Conservation (phyloP, 30 jellyfish, hydroid and myxozoan genomes). For the Pelagia noctiluca region DNA sequence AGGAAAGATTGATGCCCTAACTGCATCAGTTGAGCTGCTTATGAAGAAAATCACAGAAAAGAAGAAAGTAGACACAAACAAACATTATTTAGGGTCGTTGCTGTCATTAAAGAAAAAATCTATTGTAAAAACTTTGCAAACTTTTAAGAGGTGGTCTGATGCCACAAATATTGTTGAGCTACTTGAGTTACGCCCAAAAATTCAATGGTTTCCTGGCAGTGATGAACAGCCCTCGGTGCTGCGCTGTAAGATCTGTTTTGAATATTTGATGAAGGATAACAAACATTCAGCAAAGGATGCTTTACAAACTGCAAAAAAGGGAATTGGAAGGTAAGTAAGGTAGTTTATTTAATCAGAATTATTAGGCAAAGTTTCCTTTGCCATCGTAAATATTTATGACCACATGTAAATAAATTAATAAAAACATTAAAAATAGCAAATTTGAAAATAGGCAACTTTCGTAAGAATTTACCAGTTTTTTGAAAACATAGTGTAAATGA, state of each 20-base stretch:
- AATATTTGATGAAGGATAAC: no score
- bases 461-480: no score
- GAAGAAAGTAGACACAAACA: conserved; percentile 12
- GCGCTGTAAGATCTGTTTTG: conserved; percentile 2
- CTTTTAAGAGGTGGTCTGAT: conserved; percentile 1
- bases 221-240: neutral
- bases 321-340: no score
- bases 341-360: no score
- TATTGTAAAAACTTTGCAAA: neutral
- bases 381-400: no score
- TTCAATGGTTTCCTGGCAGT: neutral
- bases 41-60: neutral
- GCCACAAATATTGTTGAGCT: neutral
- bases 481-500: no score
- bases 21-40: conserved; percentile 13
- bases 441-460: no score
- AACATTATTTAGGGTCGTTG: conserved; percentile 19
- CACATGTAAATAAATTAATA: no score
- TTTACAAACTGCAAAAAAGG: no score
- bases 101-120: conserved; percentile 1
- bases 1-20: conserved; percentile 18
- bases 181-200: conserved; percentile 4
- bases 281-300: no score
- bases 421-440: no score
- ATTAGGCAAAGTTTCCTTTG: no score